These are phyloP conservation scores for Pristionchus pacificus DNA, from an alignment of 1,140 invertebrate species.

Conservation along the genomic window DNA sequence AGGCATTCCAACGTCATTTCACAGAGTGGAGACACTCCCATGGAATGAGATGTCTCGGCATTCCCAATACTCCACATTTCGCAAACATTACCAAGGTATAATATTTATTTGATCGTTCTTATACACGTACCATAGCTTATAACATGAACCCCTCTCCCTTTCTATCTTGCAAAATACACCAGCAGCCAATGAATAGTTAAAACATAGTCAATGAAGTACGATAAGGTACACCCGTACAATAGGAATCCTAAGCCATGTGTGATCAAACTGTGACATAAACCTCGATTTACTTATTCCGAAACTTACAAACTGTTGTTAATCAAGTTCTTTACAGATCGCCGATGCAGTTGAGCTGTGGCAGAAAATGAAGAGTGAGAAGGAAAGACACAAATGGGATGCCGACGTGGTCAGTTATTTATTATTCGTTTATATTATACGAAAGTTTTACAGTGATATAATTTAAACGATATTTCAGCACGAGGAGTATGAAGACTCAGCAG, in stretches of 20 bases:
- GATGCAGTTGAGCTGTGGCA: conserved; percentile 87
- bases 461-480: conserved; percentile 63
- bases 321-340: conserved; percentile 68
- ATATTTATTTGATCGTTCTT: neutral
- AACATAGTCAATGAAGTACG: too few species aligned
- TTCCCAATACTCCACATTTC: conserved; percentile 99
- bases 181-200: too few species aligned
- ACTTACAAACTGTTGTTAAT: neutral
- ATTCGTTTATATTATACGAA: neutral
- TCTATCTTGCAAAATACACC: too few species aligned
- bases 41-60: conserved; percentile 96
- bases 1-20: conserved; percentile 99
- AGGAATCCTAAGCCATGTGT: too few species aligned
- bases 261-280: too few species aligned
- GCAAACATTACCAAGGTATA: conserved; percentile 85
- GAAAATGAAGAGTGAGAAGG: conserved; percentile 89
- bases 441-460: neutral
- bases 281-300: too few species aligned
- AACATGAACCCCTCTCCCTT: too few species aligned
- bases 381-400: conserved; percentile 88
- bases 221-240: too few species aligned
- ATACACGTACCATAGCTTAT: too few species aligned
- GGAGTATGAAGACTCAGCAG: conserved; percentile 95
- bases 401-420: conserved; percentile 63
- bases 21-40: conserved; percentile 99